Evolutionary conservation across 2,113 vertebrate genomes (phyloP), one percentile per base, ranked within the genome.

Genomic region (Lampris incognitus): DNA sequence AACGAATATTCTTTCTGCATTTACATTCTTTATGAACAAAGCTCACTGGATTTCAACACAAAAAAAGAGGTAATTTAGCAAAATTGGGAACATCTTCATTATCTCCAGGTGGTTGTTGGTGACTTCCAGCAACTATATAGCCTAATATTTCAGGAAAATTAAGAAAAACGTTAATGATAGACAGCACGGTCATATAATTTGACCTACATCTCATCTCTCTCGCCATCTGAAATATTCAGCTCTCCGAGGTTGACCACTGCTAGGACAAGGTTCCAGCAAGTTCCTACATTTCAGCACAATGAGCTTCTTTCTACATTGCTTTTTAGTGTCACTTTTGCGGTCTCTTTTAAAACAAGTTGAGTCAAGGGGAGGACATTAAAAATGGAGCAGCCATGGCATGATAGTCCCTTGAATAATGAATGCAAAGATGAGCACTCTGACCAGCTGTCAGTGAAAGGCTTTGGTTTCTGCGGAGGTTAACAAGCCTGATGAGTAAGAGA

Each of bases 401-500:
- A 89, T 83, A 82, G 64, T 79, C 66, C 48, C 72, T 63, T 92
- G 75, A 90, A 92, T 92, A 90, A 93, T 91, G 74, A 84, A 91
- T 91, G 84, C 38, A 84, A 91, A 90, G 74, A 92, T 86, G 86
- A 88, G 85, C 80, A 69, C 66, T 85, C 66, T 72, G 82, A 78
- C 84, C 81, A 79, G 84, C 85, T 85, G 86, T 79, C 87, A 85
- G 62, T 78, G 78, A 89, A 74, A 57, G 56, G 87, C 85, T 82
- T 83, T 86, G 87, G 79, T 85, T 86, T 88, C 82, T 76, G 55
- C 42, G 81, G 75, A 73, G 38, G n/a, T 87, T 64, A 77, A 78
- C 52, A 68, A 42, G 69, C 37, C 60, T 70, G 85, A 89, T 85
- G 80, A 86, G 69, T 69, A 66, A 75, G 74, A 75, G 49, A 61